Conservation (phyloP, 1,140 invertebrate species). For the Rhynchophorus ferrugineus region DNA sequence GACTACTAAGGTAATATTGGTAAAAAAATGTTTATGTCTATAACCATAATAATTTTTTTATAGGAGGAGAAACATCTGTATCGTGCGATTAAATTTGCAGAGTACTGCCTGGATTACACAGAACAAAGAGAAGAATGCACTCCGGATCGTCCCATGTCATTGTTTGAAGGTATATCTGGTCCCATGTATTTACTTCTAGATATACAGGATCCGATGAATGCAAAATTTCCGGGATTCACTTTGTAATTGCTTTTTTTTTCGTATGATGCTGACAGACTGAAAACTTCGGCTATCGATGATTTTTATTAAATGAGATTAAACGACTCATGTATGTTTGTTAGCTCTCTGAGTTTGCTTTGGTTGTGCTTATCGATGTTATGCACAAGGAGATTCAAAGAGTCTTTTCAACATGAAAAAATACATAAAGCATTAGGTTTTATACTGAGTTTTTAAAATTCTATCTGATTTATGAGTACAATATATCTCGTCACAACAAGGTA, state of each 20-base stretch:
- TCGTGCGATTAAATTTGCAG: constrained; percentile 70
- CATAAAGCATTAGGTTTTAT: too few species aligned
- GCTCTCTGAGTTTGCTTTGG: too few species aligned
- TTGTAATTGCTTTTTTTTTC: constrained; percentile 30
- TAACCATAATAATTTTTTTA: constrained; percentile 22
- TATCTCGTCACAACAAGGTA: too few species aligned
- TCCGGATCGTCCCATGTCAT: constrained; percentile 73
- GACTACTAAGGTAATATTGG: constrained; percentile 57
- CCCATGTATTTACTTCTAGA: constrained; percentile 65
- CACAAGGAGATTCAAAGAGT: too few species aligned
- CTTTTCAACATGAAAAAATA: too few species aligned
- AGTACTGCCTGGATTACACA: constrained; percentile 74
- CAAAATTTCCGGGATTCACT: constrained; percentile 57
- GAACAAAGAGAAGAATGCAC: constrained; percentile 52
- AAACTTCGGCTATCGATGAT: background rate
- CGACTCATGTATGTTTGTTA: too few species aligned
- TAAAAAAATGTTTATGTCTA: background rate
- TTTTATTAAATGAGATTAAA: too few species aligned
- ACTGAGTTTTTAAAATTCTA: too few species aligned
- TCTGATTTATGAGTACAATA: too few species aligned
- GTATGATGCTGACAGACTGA: background rate
- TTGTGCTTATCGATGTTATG: too few species aligned
- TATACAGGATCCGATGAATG: constrained; percentile 48
- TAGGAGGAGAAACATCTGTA: constrained; percentile 65
- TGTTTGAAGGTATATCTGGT: constrained; percentile 77